These are phyloP conservation scores for Bellardia bayeri DNA, from an alignment of 2,888 invertebrate species.

Conservation along the genomic window DNA sequence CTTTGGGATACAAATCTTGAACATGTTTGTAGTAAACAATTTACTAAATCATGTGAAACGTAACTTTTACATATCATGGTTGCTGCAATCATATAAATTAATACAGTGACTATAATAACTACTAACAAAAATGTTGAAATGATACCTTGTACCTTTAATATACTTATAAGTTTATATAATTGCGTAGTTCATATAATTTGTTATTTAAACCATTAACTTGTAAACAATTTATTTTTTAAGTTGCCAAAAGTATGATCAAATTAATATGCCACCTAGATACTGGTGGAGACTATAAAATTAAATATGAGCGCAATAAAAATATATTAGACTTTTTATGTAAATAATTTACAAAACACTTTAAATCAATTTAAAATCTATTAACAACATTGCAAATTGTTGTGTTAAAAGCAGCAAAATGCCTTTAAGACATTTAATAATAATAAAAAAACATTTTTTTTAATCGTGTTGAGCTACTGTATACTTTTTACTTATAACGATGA, in stretches of 20 bases:
- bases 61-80: too few relatives aligned
- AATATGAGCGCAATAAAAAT: not conserved
- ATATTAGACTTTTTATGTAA: not conserved
- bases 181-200: too few relatives aligned
- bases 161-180: too few relatives aligned
- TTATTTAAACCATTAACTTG: too few relatives aligned
- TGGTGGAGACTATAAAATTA: not conserved
- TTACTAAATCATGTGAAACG: too few relatives aligned
- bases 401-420: conserved; percentile 1
- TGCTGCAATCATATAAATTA: too few relatives aligned
- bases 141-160: too few relatives aligned
- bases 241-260: not conserved
- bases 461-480: conserved; percentile 15
- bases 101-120: too few relatives aligned
- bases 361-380: conserved; percentile 34
- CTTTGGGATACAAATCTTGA: too few relatives aligned
- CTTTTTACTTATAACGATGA: not conserved
- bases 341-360: not conserved
- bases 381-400: conserved; percentile 24
- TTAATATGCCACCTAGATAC: not conserved
- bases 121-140: too few relatives aligned
- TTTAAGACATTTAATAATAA: conserved; percentile 12
- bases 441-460: not conserved
- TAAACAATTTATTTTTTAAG: too few relatives aligned
- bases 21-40: too few relatives aligned